These are phyloP conservation scores for Drosophila pachea DNA, from an alignment of 1,140 invertebrate genomes.

Conservation along the genomic window DNA sequence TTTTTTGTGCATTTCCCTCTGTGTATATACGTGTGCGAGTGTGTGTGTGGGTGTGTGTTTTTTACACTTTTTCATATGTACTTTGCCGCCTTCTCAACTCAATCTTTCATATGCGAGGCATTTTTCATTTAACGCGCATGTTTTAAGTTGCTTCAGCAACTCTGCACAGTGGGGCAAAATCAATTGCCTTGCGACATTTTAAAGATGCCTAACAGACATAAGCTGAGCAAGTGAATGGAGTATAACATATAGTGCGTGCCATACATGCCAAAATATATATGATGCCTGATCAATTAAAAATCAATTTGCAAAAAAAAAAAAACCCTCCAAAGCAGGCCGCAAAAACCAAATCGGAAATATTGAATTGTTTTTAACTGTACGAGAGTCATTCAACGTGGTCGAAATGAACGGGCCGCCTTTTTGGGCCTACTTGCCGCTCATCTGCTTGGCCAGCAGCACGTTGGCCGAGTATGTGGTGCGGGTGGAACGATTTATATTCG, in stretches of 20 bases:
- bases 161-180: constrained; percentile 10
- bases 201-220: too few relatives aligned
- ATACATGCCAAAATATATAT: too few relatives aligned
- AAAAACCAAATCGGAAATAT: neutral
- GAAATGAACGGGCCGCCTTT: constrained; percentile 15
- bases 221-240: neutral
- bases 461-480: constrained; percentile 33
- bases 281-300: constrained; percentile 5
- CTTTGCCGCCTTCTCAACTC: constrained; percentile 50
- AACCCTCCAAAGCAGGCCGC: neutral
- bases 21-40: constrained; percentile 6
- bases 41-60: constrained; percentile 21
- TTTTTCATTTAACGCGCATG: constrained; percentile 55
- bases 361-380: neutral
- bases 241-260: too few relatives aligned
- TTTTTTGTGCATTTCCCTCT: constrained; percentile 6
- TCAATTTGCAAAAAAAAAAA: neutral
- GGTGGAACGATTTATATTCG: constrained; percentile 46
- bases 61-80: constrained; percentile 41
- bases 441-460: constrained; percentile 4
- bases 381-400: neutral
- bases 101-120: constrained; percentile 58
- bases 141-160: constrained; percentile 12
- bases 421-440: constrained; percentile 3
- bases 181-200: neutral